These are phyloP conservation scores for Gallinago paraguaiae DNA, from an alignment of 2,113 vertebrate species.

Conservation along the genomic window DNA sequence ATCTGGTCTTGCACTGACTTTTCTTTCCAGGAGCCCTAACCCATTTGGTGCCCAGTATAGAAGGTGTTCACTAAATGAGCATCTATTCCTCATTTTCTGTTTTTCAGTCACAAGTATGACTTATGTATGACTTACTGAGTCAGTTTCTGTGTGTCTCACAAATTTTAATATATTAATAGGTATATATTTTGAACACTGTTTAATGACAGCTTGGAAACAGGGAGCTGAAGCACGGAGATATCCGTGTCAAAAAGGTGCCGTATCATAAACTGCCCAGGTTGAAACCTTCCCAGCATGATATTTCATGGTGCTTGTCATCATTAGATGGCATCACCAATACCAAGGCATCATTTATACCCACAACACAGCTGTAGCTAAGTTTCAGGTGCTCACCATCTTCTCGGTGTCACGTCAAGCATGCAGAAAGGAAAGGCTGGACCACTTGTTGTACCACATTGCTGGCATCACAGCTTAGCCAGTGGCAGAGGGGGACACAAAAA, in stretches of 20 bases:
- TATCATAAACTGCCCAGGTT: neutral
- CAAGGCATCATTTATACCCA: neutral
- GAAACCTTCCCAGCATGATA: neutral
- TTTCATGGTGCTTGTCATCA: neutral
- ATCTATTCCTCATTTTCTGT: neutral
- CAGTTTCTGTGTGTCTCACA: neutral
- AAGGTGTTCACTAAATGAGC: neutral
- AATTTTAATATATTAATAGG: neutral
- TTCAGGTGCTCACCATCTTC: neutral
- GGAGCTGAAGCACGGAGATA: neutral
- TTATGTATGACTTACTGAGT: neutral
- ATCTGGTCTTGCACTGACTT: neutral
- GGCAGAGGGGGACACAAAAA: neutral
- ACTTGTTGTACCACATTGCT: neutral
- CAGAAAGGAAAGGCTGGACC: neutral
- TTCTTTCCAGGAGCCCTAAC: neutral
- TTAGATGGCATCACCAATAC: too few species aligned
- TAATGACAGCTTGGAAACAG: neutral
- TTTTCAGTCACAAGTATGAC: neutral
- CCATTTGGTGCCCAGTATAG: neutral
- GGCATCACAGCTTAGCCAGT: neutral
- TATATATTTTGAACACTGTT: neutral
- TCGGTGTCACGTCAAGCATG: fast-evolving
- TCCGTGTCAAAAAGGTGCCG: neutral
- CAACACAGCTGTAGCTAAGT: neutral